Evolutionary conservation across 1,140 invertebrate genomes (phyloP), one percentile per base, ranked within the genome.

Genomic region (Micrasema minimum): DNA sequence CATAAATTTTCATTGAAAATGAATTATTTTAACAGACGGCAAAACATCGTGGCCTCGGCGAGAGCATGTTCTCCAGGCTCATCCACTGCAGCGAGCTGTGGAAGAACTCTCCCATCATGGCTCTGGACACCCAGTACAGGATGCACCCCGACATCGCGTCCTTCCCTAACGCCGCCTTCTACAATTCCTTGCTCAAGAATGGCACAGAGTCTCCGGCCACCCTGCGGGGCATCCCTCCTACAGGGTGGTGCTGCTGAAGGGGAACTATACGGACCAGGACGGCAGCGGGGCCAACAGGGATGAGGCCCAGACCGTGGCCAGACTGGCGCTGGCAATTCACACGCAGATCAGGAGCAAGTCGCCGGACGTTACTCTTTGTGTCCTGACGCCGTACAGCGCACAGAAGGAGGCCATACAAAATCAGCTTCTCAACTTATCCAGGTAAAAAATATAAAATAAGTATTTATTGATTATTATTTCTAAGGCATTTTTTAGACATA

Each of bases 81-180:
- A 66, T 78, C 14, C 76, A 78, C 5, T 75, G 72, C 57, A 57
- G 75, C 61, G 80, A 74, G 66, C 72, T 51, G 37, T 81, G 75
- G 75, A 14, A 7, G 22, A 72, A 20, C 45, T 82, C 85, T 1
- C 81, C 87, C 7, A 87, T 89, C 57, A 87, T 90, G 76, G 80
- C 97, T 2, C 84, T 87, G 71, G 83, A 85, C 14, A 23, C 45
- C n/a, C 96, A 97, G 78, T 96, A 96, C 80, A 85, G 96, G 70
- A 97, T 97, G 96, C 92, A 94, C 74, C 86, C 87, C 37, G 90
- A 89, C 66, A 94, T 95, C 65, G 88, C 87, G 9, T 78, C 81
- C 37, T 95, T 90, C 86, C 93, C 94, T 0, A 93, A 92, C 77
- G 79, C 84, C 9, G 87, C 90, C 14, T 96, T 97, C 80, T 98